Conservation (phyloP, 2,888 invertebrate species). For the Erebia ligea region DNA sequence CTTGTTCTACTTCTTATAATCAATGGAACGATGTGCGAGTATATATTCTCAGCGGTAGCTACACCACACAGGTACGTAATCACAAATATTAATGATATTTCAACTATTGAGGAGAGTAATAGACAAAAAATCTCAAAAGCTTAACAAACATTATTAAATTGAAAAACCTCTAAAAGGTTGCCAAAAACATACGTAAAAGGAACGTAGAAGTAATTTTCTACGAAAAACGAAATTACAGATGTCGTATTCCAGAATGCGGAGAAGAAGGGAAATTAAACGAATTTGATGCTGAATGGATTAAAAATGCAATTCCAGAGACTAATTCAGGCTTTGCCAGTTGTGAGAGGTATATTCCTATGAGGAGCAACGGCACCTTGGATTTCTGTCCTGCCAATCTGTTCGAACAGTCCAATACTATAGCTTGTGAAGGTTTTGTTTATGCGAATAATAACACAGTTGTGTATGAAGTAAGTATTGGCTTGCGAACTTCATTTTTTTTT, state of each 20-base stretch:
- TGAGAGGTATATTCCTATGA: conserved; percentile 58
- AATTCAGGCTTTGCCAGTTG: conserved; percentile 61
- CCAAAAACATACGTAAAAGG: too few species aligned
- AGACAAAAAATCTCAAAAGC: background rate
- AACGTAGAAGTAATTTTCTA: too few species aligned
- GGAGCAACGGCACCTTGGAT: conserved; percentile 51
- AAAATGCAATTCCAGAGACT: conserved; percentile 66
- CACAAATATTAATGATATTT: background rate
- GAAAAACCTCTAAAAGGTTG: too few species aligned
- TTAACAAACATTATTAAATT: too few species aligned
- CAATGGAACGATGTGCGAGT: conserved; percentile 84
- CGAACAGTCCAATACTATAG: conserved; percentile 41
- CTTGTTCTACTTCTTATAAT: conserved; percentile 85
- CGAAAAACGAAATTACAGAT: conserved; percentile 54
- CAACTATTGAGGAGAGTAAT: background rate
- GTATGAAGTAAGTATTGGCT: conserved; percentile 59
- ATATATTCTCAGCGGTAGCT: conserved; percentile 44
- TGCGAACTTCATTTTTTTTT: too few species aligned
- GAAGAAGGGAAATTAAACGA: conserved; percentile 55
- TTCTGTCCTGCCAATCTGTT: conserved; percentile 59
- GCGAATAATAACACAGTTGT: conserved; percentile 63
- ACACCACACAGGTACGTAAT: conserved; percentile 20
- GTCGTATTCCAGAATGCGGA: conserved; percentile 79
- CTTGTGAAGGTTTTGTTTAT: conserved; percentile 62
- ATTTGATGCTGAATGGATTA: conserved; percentile 70